Evolutionary conservation across 2,113 vertebrate genomes (phyloP).

Genomic region (Chamaetylas fuelleborni): DNA sequence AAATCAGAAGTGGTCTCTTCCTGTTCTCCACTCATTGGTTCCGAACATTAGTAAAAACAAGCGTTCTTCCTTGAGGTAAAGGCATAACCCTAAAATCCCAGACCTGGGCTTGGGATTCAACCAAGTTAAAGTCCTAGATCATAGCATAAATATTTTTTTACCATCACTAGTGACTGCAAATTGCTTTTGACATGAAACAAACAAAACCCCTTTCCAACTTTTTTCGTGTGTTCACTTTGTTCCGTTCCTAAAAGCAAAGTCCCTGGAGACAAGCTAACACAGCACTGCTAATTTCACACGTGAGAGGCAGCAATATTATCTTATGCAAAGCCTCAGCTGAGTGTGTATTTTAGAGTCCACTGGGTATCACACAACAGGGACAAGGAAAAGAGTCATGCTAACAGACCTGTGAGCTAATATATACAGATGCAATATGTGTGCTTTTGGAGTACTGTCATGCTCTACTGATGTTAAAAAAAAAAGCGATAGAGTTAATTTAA

Average conservation of each 20-base stretch:
- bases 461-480: background rate
- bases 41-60: slow-evolving; percentile 21
- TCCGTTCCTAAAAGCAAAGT: slow-evolving; percentile 24
- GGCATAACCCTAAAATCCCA: slow-evolving; percentile 50
- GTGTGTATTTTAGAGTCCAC: background rate
- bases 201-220: slow-evolving; percentile 40
- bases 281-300: background rate
- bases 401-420: background rate
- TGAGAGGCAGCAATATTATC: background rate
- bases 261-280: background rate
- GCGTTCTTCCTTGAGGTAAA: slow-evolving; percentile 32
- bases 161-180: slow-evolving; percentile 62
- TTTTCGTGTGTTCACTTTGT: background rate
- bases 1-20: background rate
- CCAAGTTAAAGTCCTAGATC: slow-evolving; percentile 31
- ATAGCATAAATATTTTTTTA: slow-evolving; percentile 68
- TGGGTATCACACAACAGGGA: background rate
- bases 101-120: slow-evolving; percentile 38
- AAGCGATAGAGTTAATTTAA: background rate
- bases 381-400: background rate
- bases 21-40: background rate
- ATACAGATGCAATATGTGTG: background rate
- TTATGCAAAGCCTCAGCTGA: background rate
- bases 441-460: background rate
- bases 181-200: slow-evolving; percentile 65